Evolutionary conservation across 2,797 vertebrate genomes (phyloP), one percentile per base, ranked within the genome.

Genomic region (Lycodopsis pacificus): DNA sequence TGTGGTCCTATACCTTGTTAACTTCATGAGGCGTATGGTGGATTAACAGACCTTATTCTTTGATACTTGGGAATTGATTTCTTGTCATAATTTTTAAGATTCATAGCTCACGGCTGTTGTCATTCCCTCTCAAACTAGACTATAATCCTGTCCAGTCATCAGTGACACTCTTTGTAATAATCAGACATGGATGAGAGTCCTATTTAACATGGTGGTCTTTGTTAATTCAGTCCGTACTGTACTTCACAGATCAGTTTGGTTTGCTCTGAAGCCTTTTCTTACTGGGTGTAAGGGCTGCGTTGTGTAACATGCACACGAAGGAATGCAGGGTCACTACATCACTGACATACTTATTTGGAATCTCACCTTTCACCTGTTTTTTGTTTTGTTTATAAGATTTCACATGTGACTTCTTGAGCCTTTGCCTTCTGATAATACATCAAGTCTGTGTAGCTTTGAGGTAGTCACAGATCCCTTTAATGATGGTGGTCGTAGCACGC

Each of bases 271-370:
- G 65, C 84, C 51, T 77, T 36, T 80, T 85, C 68, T 44, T n/a
- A 80, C 81, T 82, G 65, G 75, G 69, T 86, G 57, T 38, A 51
- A 73, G 71, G 54, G 70, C 79, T 65, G 5, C 70, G 71, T 82
- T 83, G 73, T 81, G 80, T 84, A 86, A 87, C 71, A 85, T 46
- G 58, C 80, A 36, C 44, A 65, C 56, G 8, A 10, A 83, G 84
- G 90, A 91, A 90, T 89, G 89, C 30, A 61, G 57, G 77, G 63
- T 77, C 38, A 68, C 80, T 64, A 20, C 65, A 67, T 25, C 11
- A 32, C 62, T 84, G 7, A 73, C 81, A 85, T 78, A 63, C 54
- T 78, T 63, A 6, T n/a, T 34, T 30, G 44, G 44, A 81, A 61
- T 65, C 64, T 66, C 53, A 70, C 44, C 51, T 75, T 56, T 25